Evolutionary conservation across 2,113 vertebrate genomes (phyloP).

Genomic region (Lasiurus borealis): DNA sequence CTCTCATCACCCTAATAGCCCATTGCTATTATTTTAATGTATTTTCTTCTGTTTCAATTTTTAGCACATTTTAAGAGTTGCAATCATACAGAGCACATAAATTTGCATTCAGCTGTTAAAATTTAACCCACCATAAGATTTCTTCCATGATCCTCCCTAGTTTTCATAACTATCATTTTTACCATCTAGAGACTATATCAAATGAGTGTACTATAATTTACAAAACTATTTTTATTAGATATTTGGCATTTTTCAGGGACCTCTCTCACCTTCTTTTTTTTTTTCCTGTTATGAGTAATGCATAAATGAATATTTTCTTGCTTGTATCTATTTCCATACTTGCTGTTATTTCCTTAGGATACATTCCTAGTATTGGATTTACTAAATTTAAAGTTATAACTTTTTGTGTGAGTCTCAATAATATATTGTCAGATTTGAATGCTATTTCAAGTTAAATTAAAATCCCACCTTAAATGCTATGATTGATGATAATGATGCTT

Average conservation of each 20-base stretch:
- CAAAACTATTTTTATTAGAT: slow-evolving; percentile 43
- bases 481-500: not conserved
- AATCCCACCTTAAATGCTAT: slow-evolving; percentile 15
- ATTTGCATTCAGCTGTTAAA: slow-evolving; percentile 29
- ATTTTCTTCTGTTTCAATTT: slow-evolving; percentile 31
- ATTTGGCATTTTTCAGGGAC: not conserved
- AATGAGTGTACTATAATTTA: slow-evolving; percentile 1
- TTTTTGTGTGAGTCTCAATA: not conserved
- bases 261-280: not conserved
- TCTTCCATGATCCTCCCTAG: slow-evolving; percentile 19
- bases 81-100: not conserved
- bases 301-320: slow-evolving; percentile 39
- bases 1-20: not conserved
- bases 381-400: slow-evolving; percentile 33
- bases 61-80: slow-evolving; percentile 4
- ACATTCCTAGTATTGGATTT: slow-evolving; percentile 16
- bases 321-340: slow-evolving; percentile 17
- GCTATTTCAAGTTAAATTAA: not conserved
- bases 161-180: slow-evolving; percentile 51
- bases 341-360: slow-evolving; percentile 26
- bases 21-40: slow-evolving; percentile 43
- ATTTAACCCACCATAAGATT: not conserved
- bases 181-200: slow-evolving; percentile 27
- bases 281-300: slow-evolving; percentile 29
- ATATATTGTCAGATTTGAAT: not conserved